Base-by-base conservation (phyloP, 2,797 vertebrate genomes). In the Corythornis leucogaster region DNA sequence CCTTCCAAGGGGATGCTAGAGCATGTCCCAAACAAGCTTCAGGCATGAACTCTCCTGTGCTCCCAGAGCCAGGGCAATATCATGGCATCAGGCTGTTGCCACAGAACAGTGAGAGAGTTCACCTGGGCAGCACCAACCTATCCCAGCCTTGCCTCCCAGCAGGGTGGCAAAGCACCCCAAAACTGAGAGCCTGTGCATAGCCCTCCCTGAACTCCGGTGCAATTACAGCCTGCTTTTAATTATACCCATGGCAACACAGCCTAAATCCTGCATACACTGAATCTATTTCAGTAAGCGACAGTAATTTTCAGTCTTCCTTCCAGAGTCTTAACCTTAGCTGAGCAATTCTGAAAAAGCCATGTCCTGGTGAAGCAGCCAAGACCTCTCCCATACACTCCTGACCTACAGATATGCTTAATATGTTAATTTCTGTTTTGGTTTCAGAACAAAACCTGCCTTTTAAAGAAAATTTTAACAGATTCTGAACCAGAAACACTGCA, bases 371-470 rank as follows among this genome's bases (percentile, higher is more conserved):
- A 75, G 59, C 73, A 80, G 81, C 62, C 50, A 48, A 85, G 89
- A 73, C 76, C 76, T 92, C 95, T 96, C 96, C 92, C 92, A 94
- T 57, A 94, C 66, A 80, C 71, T 82, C 92, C 77, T 97, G 97
- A 97, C 96, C 96, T 74, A 95, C 94, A 94, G 90, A 95, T 90
- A 97, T 95, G 94, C 94, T 95, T 95, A 92, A 96, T 97, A 97
- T 97, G 97, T 95, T 98, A 97, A 98, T 97, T 97, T 97, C 87
- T 98, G 96, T 98, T 98, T 97, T 92, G 89, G 87, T 97, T 97
- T 96, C 94, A 63, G 97, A 97, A 98, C 97, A 98, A 97, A 97
- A 97, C 94, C 93, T 63, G 94, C 95, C 96, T 96, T 98, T 98
- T 96, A 96, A 97, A 97, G 96, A 96, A 97, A 97, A 97, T 91